Conservation (phyloP, 2,797 vertebrate genomes). For the Morus bassanus region DNA sequence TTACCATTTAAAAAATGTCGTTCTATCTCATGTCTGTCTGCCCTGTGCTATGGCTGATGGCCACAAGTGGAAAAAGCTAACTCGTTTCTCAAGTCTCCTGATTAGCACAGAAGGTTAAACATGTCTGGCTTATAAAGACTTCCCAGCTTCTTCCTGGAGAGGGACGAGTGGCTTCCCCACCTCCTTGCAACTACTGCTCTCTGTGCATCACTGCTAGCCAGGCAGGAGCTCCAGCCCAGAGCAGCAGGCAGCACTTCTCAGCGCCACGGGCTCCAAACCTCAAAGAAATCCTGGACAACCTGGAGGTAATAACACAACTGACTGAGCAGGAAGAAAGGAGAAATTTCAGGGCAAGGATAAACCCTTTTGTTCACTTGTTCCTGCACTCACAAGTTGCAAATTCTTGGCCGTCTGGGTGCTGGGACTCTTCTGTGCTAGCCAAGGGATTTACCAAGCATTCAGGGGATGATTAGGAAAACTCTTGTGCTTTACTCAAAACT, state of each 20-base stretch:
- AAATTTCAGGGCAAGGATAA: background rate
- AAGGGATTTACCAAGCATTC: background rate
- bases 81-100: background rate
- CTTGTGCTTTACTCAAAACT: background rate
- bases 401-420: background rate
- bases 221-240: background rate
- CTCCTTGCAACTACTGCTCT: background rate
- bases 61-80: background rate
- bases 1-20: background rate
- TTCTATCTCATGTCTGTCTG: background rate
- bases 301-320: background rate
- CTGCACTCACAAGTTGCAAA: background rate
- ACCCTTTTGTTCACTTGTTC: background rate
- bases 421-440: background rate
- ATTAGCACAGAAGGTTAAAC: background rate
- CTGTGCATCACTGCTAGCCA: background rate
- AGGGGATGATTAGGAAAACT: background rate
- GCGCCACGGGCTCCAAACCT: fast-evolving
- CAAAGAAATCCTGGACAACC: background rate
- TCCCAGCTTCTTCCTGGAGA: background rate
- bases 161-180: background rate
- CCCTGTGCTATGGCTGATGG: background rate
- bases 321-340: background rate
- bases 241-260: background rate
- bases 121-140: background rate